Evolutionary conservation across 2,888 invertebrate genomes (phyloP).

Genomic region (Drosophila mayaguana): DNA sequence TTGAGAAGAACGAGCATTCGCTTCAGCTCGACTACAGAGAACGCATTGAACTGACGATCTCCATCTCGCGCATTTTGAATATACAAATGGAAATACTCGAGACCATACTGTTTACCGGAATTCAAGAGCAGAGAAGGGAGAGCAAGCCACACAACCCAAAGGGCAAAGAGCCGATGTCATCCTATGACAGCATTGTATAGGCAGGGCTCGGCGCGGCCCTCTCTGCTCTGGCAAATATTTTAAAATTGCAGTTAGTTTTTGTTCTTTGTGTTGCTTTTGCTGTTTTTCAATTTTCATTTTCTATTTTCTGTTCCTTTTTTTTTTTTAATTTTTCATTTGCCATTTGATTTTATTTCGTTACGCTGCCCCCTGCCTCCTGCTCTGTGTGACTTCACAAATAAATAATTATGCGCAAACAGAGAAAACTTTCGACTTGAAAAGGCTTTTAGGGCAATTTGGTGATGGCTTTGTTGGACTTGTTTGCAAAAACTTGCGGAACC

Average conservation of each 20-base stretch:
- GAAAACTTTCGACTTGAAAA: slow-evolving; percentile 78
- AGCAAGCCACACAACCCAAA: too few species aligned
- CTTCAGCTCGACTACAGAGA: slow-evolving; percentile 31
- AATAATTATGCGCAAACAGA: slow-evolving; percentile 78
- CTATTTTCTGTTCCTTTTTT: too few species aligned
- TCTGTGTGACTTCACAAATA: slow-evolving; percentile 55
- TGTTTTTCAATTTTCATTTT: slow-evolving; percentile 11
- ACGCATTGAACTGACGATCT: slow-evolving; percentile 21
- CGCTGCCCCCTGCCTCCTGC: neutral
- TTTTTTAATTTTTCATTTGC: slow-evolving; percentile 15
- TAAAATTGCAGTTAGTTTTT: slow-evolving; percentile 24
- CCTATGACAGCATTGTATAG: neutral
- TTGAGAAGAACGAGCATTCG: slow-evolving; percentile 16
- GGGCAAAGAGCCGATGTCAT: neutral
- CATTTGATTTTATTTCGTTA: slow-evolving; percentile 19
- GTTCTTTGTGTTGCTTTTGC: neutral
- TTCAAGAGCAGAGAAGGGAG: neutral
- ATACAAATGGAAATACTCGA: slow-evolving; percentile 56
- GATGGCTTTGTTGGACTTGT: slow-evolving; percentile 75
- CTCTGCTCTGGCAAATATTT: neutral
- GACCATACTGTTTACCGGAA: slow-evolving; percentile 19
- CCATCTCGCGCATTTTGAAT: slow-evolving; percentile 26
- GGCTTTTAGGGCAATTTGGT: slow-evolving; percentile 82
- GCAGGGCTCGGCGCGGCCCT: neutral
- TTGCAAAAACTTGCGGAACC: slow-evolving; percentile 60